Conservation (phyloP, 2,113 vertebrate genomes). For the Pollimyrus isidori region DNA sequence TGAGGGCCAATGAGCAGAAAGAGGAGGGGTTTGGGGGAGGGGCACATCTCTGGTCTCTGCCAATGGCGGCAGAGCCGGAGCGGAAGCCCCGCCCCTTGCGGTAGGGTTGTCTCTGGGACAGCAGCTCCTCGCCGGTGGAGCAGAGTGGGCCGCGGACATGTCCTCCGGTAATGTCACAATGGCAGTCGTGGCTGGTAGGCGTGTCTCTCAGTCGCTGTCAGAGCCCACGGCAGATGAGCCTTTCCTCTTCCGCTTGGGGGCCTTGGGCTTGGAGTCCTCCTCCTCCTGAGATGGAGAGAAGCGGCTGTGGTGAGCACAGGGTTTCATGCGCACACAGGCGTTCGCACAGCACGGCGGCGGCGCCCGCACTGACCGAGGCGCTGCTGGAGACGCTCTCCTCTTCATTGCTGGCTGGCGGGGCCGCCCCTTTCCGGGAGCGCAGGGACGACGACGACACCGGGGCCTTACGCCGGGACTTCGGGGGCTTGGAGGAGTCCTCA, state of each 20-base stretch:
- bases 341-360: not conserved
- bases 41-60: slow-evolving; percentile 26
- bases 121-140: slow-evolving; percentile 37
- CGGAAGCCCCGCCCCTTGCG: slow-evolving; percentile 26
- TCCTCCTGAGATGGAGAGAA: slow-evolving; percentile 66
- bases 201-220: slow-evolving; percentile 79
- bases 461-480: slow-evolving; percentile 80
- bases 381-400: slow-evolving; percentile 85
- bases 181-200: slow-evolving; percentile 34
- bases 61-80: slow-evolving; percentile 27
- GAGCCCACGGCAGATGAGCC: slow-evolving; percentile 83
- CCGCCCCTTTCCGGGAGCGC: slow-evolving; percentile 70
- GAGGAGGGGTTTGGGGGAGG: slow-evolving; percentile 10
- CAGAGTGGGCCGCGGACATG: slow-evolving; percentile 28
- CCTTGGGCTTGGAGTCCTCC: slow-evolving; percentile 88
- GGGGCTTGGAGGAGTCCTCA: slow-evolving; percentile 81
- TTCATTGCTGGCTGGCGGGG: slow-evolving; percentile 71
- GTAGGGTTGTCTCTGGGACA: slow-evolving; percentile 28
- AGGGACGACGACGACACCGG: slow-evolving; percentile 68
- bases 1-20: slow-evolving; percentile 29
- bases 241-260: slow-evolving; percentile 84
- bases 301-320: too few relatives aligned
- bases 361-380: slow-evolving; percentile 67
- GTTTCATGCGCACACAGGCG: not conserved
- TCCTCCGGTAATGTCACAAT: slow-evolving; percentile 35